Base-by-base conservation (phyloP, 2,888 invertebrate species). In the Fragum sueziense region DNA sequence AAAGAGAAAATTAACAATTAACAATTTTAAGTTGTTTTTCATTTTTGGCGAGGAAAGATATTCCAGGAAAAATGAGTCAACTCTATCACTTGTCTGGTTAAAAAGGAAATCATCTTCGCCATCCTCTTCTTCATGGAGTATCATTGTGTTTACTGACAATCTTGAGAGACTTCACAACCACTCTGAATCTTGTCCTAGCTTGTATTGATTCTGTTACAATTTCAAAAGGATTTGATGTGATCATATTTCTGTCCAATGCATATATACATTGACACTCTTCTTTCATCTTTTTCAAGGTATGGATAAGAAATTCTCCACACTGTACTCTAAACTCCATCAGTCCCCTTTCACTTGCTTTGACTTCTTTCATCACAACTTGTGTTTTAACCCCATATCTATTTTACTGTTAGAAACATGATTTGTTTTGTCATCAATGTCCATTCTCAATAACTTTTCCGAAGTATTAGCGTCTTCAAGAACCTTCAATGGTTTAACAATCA, bases 261-360 rank as follows among this genome's bases (percentile, higher is more conserved):
- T 75, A 70, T 1, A 25, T 27, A 3, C 33, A 27, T 41, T 61
- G 75, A 25, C 22, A 11, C 34, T 70, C 70, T 31, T 3, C 25
- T 7, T 59, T 27, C 0, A 75, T 31, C 25, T 69, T 70, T 34
- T 75, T 75, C 20, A 75, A 14, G 34, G 31, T 25, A 41, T 41
- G 17, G 1, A 70, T 34, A 0, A 75, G 31, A 69, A 20, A 75
- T 0, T 27, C 20, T 34, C 70, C 70, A 9, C 59, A 54, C 17
- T 52, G 29, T 41, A 70, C 59, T 61, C 34, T 75, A n/a, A 75
- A 41, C 37, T 75, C 34, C 17, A 75, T 1, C 29, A 41, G 29
- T 27, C 31, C 31, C 29, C 62, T 62, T 4, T 76, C 65, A 76
- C 76, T 76, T 29, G n/a, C 47, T 62, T 52, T 74, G 34, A 29